These are phyloP conservation scores for Anastatus disparis DNA, from an alignment of 1,140 invertebrate genomes.

Conservation along the genomic window DNA sequence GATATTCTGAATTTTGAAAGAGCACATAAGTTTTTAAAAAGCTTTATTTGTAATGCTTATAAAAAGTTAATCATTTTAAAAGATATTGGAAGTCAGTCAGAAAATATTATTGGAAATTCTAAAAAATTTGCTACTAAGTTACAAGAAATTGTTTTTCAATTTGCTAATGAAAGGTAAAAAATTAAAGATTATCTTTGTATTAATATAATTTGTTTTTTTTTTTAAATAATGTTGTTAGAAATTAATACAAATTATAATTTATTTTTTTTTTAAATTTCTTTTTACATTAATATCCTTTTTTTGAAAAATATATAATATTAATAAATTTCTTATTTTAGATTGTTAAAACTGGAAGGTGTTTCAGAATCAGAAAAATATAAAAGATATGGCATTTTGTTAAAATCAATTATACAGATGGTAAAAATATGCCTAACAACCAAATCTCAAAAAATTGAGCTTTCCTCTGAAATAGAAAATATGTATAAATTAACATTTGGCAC, in stretches of 20 bases:
- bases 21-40: constrained; percentile 40
- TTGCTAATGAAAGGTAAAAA: constrained; percentile 42
- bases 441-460: not conserved
- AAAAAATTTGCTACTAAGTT: constrained; percentile 44
- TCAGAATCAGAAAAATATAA: constrained; percentile 42
- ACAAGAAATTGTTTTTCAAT: constrained; percentile 49
- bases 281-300: not conserved
- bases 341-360: constrained; percentile 38
- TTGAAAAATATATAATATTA: not conserved
- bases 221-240: no score
- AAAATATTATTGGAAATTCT: constrained; percentile 39
- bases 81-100: constrained; percentile 44
- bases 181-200: no score
- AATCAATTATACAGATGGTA: constrained; percentile 47
- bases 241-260: no score
- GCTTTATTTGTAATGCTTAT: constrained; percentile 45
- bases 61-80: constrained; percentile 48
- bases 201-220: no score
- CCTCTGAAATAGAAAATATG: constrained; percentile 43
- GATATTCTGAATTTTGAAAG: constrained; percentile 50
- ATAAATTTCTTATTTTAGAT: constrained; percentile 23
- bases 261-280: not conserved
- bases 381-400: constrained; percentile 52
- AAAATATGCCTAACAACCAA: constrained; percentile 42
- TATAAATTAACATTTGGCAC: constrained; percentile 58